Conservation (phyloP, 2,113 vertebrate genomes). For the Dasyurus viverrinus region DNA sequence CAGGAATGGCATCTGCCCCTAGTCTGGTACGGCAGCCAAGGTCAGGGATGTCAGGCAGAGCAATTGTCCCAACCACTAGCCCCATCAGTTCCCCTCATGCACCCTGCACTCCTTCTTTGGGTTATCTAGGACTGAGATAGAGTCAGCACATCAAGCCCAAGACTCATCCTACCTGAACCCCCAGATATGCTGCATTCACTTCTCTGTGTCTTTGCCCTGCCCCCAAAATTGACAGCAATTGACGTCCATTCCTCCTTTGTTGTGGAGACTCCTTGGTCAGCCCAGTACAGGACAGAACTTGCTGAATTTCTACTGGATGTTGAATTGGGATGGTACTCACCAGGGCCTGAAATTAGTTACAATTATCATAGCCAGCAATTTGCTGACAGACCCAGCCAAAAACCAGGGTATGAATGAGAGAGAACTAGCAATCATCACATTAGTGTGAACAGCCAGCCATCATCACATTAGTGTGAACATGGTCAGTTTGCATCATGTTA, state of each 20-base stretch:
- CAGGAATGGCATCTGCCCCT: too few relatives aligned
- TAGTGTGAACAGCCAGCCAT: background rate
- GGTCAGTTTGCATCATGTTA: too few relatives aligned
- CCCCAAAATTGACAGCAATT: background rate
- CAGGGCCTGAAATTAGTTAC: background rate
- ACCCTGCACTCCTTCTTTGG: background rate
- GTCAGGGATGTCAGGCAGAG: background rate
- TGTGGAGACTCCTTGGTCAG: background rate
- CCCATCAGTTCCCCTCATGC: background rate
- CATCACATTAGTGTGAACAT: too few relatives aligned
- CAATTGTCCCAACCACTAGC: too few relatives aligned
- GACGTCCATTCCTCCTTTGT: background rate
- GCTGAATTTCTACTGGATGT: background rate
- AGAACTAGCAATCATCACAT: too few relatives aligned
- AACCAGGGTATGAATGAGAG: background rate
- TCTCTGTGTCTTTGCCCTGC: background rate
- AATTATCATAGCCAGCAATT: background rate
- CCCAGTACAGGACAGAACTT: background rate
- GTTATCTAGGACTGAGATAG: background rate
- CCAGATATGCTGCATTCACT: background rate
- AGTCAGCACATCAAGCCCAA: rapidly evolving
- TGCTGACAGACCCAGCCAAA: background rate
- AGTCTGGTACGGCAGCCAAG: background rate
- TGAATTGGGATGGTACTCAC: background rate
- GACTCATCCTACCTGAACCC: background rate